Percentiles rank a stretch among this genome's conserved stretches.
These are phyloP conservation scores for Linnaemya vulpina DNA, from an alignment of 2,888 invertebrate species.

Conservation along the genomic window DNA sequence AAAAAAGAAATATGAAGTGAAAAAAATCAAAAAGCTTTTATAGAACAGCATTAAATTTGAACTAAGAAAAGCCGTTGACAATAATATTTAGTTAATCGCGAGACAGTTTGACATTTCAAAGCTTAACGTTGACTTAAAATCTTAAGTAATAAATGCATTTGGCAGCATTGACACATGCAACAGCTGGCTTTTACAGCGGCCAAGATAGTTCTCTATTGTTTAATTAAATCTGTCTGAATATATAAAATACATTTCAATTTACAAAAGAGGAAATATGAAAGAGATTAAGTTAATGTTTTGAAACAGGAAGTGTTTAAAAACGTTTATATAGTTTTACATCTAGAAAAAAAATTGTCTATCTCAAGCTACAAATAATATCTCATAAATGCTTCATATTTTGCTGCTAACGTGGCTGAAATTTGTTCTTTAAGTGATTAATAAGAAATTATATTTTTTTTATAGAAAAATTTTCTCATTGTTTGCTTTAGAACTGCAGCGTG, in stretches of 20 bases:
- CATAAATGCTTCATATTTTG: background rate
- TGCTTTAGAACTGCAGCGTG: background rate
- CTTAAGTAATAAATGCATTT: conserved; percentile 32
- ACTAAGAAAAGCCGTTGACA: conserved; percentile 54
- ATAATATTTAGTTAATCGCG: conserved; percentile 63
- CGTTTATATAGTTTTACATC: background rate
- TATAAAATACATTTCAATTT: background rate
- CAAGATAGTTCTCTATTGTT: conserved; percentile 26
- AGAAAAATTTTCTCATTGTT: background rate
- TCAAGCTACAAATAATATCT: background rate
- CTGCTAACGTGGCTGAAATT: background rate
- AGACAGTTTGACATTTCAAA: conserved; percentile 67
- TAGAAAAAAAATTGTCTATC: conserved; percentile 27
- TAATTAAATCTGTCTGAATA: conserved; percentile 13
- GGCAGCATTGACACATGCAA: background rate
- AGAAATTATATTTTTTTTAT: conserved; percentile 11
- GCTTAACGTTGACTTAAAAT: conserved; percentile 51
- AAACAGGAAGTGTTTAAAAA: conserved; percentile 48
- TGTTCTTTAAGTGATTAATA: conserved; percentile 11
- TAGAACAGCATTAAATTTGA: background rate
- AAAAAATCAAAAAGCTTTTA: background rate
- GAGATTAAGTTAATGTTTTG: conserved; percentile 18
- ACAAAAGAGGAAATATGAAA: background rate
- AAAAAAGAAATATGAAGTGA: conserved; percentile 4
- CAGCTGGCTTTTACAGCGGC: background rate